Conservation (phyloP, 2,797 vertebrate genomes). For the Oryzias dopingdopingensis region DNA sequence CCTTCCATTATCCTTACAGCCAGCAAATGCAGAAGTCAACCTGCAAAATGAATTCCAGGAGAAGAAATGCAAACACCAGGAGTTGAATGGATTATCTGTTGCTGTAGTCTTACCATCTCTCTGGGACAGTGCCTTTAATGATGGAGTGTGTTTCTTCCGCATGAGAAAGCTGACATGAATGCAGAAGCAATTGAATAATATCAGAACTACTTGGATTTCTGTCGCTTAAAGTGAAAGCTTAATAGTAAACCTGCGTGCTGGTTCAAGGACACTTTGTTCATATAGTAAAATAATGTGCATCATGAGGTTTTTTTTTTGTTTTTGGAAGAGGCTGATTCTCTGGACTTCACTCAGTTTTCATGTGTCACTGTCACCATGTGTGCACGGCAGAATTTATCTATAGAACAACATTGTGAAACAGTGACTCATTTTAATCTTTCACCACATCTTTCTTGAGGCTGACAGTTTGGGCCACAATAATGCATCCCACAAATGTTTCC, state of each 20-base stretch:
- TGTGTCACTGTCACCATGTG: constrained; percentile 64
- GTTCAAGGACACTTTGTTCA: constrained; percentile 32
- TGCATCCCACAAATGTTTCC: constrained; percentile 53
- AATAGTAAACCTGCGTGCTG: constrained; percentile 43
- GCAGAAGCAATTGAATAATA: constrained; percentile 77
- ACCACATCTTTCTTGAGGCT: constrained; percentile 68
- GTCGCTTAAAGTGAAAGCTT: constrained; percentile 66
- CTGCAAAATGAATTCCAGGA: constrained; percentile 67
- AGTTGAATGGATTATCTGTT: constrained; percentile 76
- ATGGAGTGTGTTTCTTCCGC: constrained; percentile 81
- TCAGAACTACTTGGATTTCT: constrained; percentile 60
- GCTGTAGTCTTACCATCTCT: constrained; percentile 70
- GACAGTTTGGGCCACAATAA: constrained; percentile 57
- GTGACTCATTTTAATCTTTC: constrained; percentile 72
- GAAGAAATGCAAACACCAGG: constrained; percentile 68
- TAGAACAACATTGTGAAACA: constrained; percentile 30
- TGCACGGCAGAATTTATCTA: constrained; percentile 42
- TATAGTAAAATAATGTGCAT: constrained; percentile 43
- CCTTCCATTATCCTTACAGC: constrained; percentile 60
- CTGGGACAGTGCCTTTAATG: constrained; percentile 76
- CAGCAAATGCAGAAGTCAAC: constrained; percentile 60
- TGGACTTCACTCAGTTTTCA: constrained; percentile 52
- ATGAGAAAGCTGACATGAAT: constrained; percentile 77
- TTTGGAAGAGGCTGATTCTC: constrained; percentile 39
- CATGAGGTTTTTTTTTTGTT: constrained; percentile 40